Base-by-base conservation (phyloP, 2,888 invertebrate species). In the Megamerina dolium region DNA sequence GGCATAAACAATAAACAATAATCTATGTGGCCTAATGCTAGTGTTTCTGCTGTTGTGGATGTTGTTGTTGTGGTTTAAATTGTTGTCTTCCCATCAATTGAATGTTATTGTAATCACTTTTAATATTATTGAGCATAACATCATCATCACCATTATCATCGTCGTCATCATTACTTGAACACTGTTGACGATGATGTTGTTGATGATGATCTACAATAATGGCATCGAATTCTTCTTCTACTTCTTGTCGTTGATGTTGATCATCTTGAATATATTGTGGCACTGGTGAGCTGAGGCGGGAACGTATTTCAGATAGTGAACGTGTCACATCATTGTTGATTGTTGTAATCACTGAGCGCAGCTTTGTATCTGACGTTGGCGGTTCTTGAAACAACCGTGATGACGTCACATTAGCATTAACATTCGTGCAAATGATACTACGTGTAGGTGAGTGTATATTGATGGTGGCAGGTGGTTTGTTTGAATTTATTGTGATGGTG, bases 181-280 rank as follows among this genome's bases (percentile, higher is more conserved):
- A 45, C 61, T 57, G 36, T 64, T 67, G 52, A 68, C 68, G 41
- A 55, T 63, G 40, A 61, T 64, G 13, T 67, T 66, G 43, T 63
- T 66, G 10, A 64, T 64, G 63, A 37, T 64, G 65, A 50, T 70
- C 69, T 43, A 63, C 57, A 45, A 66, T 59, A 43, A 69, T 65
- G 45, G 66, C 66, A 45, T 65, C 62, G 52, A 69, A 52, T 53
- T 67, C 60, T 36, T 60, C n/a, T n/a, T n/a, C n/a, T n/a, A n/a
- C n/a, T n/a, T n/a, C n/a, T n/a, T n/a, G n/a, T n/a, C 52, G 51
- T 64, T 59, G 36, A 61, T 39, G 27, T 29, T 41, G 23, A n/a
- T n/a, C n/a, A n/a, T n/a, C n/a, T n/a, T n/a, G n/a, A n/a, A n/a
- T n/a, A n/a, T n/a, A n/a, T n/a, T 34, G 41, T 30, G 51, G 43